Percentiles rank a stretch among this genome's conserved stretches.
phyloP scores from a whole-genome alignment of 2,797 vertebrate genomes.

The Cossypha caffra region DNA sequence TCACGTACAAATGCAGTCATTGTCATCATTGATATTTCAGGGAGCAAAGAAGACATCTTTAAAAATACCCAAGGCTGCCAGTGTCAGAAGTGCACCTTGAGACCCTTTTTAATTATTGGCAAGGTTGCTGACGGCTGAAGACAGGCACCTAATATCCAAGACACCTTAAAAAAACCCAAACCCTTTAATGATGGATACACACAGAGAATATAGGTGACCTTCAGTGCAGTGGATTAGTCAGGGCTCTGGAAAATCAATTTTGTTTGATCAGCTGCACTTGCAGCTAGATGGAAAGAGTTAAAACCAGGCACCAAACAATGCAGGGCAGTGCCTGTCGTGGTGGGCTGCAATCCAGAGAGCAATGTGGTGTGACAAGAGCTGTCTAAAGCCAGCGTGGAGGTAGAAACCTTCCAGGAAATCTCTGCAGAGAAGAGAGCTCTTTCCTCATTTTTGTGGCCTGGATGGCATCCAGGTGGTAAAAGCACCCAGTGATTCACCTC shows the following conservation, averaged over 20 bases:
- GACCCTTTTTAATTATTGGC: background rate
- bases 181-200: background rate
- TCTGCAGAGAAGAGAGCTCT: accelerated
- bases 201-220: background rate
- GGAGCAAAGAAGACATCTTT: background rate
- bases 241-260: background rate
- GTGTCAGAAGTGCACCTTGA: background rate
- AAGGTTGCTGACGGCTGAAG: background rate
- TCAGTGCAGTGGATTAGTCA: background rate
- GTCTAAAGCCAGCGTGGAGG: accelerated
- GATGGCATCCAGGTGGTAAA: background rate
- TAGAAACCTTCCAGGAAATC: background rate
- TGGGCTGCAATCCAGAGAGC: background rate
- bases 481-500: background rate
- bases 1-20: background rate
- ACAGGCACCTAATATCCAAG: background rate
- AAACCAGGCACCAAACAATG: background rate
- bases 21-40: background rate
- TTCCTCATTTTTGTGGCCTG: background rate
- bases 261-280: background rate
- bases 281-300: conserved; percentile 1
- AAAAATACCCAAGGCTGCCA: background rate
- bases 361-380: background rate
- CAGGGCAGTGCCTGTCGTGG: background rate
- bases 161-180: accelerated